A percentile compares a stretch with the other conserved stretches of the same genome.
phyloP scores from a whole-genome alignment of 1,140 invertebrate species.

The Eueides isabella region DNA sequence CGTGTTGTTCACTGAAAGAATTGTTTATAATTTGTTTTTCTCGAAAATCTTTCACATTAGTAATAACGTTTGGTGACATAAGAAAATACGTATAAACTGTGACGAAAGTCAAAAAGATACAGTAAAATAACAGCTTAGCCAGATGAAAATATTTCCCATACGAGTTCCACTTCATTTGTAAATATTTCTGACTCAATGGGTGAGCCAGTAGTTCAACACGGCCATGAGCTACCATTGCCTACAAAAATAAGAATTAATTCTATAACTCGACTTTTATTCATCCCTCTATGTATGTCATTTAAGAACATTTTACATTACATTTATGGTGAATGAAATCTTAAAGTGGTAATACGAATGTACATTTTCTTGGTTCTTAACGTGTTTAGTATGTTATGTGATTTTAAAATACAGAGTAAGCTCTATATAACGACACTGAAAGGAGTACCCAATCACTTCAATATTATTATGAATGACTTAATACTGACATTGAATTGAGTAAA shows the following conservation, averaged over 20 bases:
- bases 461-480: too few species aligned
- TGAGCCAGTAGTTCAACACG: constrained; percentile 91
- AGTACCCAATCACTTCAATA: too few species aligned
- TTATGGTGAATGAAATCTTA: neutral
- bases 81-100: constrained; percentile 87
- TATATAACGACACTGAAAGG: too few species aligned
- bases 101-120: constrained; percentile 88
- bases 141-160: constrained; percentile 94
- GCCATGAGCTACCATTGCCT: constrained; percentile 92
- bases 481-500: too few species aligned
- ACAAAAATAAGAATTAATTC: constrained; percentile 39
- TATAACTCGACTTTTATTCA: too few species aligned
- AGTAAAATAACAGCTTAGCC: constrained; percentile 88
- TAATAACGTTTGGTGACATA: constrained; percentile 68
- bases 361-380: neutral
- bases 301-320: neutral
- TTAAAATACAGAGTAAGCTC: neutral
- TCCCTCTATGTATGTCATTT: too few species aligned
- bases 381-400: neutral
- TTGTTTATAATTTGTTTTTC: neutral
- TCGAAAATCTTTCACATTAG: neutral
- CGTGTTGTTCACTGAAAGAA: neutral
- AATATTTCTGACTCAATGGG: constrained; percentile 91
- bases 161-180: constrained; percentile 94
- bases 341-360: neutral